Percentiles rank a stretch among this genome's conserved stretches.
Evolutionary conservation across 2,888 invertebrate genomes (phyloP).

Genomic region (Cephus nigrinus): DNA sequence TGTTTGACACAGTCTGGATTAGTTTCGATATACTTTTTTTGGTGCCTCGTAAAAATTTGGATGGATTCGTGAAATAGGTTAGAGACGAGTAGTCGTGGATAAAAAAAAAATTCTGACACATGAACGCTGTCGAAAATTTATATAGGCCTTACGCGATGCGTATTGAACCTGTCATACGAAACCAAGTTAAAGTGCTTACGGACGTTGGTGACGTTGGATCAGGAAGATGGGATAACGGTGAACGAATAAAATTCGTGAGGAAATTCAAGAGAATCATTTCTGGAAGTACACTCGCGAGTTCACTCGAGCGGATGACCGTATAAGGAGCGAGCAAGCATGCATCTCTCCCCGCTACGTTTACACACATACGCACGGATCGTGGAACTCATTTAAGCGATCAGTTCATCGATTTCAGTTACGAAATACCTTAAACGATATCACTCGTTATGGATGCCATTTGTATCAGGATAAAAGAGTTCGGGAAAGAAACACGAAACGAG

Average conservation of each 20-base stretch:
- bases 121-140: background rate
- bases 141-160: background rate
- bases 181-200: no score
- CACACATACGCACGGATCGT: constrained; percentile 20
- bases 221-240: background rate
- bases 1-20: background rate
- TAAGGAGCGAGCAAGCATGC: constrained; percentile 63
- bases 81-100: background rate
- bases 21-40: background rate
- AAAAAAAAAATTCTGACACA: background rate
- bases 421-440: constrained; percentile 17
- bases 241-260: constrained; percentile 9
- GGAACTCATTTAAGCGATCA: constrained; percentile 27
- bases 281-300: constrained; percentile 45
- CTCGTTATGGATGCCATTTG: background rate
- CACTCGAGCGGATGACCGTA: constrained; percentile 58
- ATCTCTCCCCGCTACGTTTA: constrained; percentile 56
- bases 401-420: constrained; percentile 27
- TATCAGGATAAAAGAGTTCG: background rate
- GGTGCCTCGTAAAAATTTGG: background rate
- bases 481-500: background rate
- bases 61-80: no score
- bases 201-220: no score
- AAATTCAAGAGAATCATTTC: constrained; percentile 51
- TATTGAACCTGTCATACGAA: no score